Conservation (phyloP, 2,888 invertebrate species). For the Dasysyrphus albostriatus region DNA sequence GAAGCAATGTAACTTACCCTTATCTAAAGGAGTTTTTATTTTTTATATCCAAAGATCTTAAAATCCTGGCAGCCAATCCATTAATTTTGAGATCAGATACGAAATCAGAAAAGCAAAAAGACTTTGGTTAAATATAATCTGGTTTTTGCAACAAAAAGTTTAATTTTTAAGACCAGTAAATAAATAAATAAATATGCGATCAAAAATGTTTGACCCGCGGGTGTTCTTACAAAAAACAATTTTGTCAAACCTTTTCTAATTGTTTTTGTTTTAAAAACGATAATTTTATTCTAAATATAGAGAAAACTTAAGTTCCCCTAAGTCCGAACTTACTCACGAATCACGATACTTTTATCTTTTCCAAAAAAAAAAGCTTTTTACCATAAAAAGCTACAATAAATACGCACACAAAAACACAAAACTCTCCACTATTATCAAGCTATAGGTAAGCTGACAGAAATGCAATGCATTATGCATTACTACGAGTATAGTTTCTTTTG, state of each 20-base stretch:
- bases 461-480: neutral
- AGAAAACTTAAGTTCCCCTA: neutral
- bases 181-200: too few relatives aligned
- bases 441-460: neutral
- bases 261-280: neutral
- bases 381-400: neutral
- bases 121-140: too few relatives aligned
- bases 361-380: slow-evolving; percentile 5
- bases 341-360: neutral
- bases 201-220: too few relatives aligned
- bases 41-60: too few relatives aligned
- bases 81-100: too few relatives aligned
- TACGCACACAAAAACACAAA: neutral
- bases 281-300: neutral
- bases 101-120: too few relatives aligned
- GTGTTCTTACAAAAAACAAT: too few relatives aligned
- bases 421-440: slow-evolving; percentile 45
- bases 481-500: neutral
- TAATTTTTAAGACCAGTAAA: too few relatives aligned
- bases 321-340: neutral
- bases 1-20: too few relatives aligned
- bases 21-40: too few relatives aligned
- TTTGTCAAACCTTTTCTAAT: neutral
- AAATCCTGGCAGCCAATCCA: too few relatives aligned
- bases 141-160: too few relatives aligned